Percentiles rank a stretch among this genome's conserved stretches.
phyloP scores from a whole-genome alignment of 2,888 invertebrate species.

The Ormyrus rosae region DNA sequence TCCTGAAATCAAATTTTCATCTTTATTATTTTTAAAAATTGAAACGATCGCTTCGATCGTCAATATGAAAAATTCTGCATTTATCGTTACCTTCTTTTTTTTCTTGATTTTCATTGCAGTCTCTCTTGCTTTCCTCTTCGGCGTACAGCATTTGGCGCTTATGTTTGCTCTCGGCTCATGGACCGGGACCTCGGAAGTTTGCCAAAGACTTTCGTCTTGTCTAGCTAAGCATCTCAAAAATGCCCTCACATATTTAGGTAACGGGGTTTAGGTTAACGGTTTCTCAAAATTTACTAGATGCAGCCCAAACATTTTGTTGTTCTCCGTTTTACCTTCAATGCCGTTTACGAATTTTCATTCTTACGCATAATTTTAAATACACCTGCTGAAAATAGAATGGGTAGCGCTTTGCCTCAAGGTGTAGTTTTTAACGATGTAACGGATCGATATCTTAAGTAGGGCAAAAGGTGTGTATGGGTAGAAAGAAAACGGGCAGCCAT shows the following conservation, averaged over 20 bases:
- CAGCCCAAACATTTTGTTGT: conserved; percentile 26
- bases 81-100: not conserved
- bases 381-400: no score
- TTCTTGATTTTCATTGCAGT: not conserved
- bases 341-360: no score
- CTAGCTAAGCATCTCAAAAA: conserved; percentile 20
- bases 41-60: no score
- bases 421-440: no score
- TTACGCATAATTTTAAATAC: no score
- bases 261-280: conserved; percentile 39
- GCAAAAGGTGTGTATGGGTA: no score
- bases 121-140: not conserved
- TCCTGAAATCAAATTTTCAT: no score
- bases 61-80: not conserved
- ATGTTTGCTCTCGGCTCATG: not conserved
- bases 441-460: no score
- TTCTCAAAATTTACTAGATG: conserved; percentile 39
- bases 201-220: conserved; percentile 42
- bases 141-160: not conserved
- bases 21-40: no score
- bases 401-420: no score
- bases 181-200: conserved; percentile 44
- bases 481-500: no score
- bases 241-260: conserved; percentile 44
- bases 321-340: not conserved